A percentile compares a stretch with the other conserved stretches of the same genome.
These are phyloP conservation scores for Nanger granti DNA, from an alignment of 2,113 vertebrate genomes.

Conservation along the genomic window DNA sequence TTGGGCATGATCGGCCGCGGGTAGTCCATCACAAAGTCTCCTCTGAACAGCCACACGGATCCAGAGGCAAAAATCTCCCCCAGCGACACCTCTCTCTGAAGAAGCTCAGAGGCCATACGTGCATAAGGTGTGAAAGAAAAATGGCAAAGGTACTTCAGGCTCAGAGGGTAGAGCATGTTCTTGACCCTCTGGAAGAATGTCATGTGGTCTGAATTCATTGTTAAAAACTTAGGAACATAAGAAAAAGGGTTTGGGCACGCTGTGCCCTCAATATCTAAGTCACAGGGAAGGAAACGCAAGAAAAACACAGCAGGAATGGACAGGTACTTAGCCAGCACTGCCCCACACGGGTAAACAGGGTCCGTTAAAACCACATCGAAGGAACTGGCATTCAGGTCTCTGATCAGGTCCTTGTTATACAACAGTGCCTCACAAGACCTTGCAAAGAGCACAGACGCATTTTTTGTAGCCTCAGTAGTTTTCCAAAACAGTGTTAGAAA, in stretches of 20 bases:
- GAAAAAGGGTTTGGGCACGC: constrained; percentile 84
- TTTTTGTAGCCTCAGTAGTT: no score
- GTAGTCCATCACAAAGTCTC: constrained; percentile 86
- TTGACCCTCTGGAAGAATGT: constrained; percentile 80
- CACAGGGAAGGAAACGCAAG: constrained; percentile 78
- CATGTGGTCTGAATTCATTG: constrained; percentile 77
- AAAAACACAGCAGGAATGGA: constrained; percentile 85
- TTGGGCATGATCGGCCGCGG: constrained; percentile 85
- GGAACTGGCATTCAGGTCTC: no score
- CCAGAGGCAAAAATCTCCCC: constrained; percentile 75
- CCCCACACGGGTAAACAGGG: constrained; percentile 84
- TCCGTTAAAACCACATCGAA: constrained; percentile 79
- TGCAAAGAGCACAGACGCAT: no score
- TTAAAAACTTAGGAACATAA: constrained; percentile 76
- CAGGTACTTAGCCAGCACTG: constrained; percentile 81
- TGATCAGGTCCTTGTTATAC: no score
- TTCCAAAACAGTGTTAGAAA: no score
- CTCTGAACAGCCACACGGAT: constrained; percentile 85
- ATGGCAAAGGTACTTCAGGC: constrained; percentile 63
- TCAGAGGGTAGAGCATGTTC: constrained; percentile 73
- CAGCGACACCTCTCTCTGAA: constrained; percentile 74
- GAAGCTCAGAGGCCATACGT: constrained; percentile 73
- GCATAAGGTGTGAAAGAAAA: constrained; percentile 60
- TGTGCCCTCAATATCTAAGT: constrained; percentile 73
- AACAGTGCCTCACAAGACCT: no score